Evolutionary conservation across 2,113 vertebrate species (phyloP).

Genomic region (Oryzias javanicus): DNA sequence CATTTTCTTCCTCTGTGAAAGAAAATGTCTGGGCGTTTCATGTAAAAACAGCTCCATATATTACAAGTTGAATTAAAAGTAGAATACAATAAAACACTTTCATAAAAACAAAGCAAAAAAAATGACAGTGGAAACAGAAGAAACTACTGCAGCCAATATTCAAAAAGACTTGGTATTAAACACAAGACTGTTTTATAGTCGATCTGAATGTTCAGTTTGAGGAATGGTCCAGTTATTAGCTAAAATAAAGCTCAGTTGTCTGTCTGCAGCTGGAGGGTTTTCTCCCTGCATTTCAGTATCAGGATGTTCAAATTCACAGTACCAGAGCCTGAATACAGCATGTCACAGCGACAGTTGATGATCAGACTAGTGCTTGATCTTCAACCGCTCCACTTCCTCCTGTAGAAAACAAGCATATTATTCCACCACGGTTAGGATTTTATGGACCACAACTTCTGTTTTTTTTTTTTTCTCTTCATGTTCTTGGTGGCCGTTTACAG

Average conservation of each 20-base stretch:
- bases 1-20: slow-evolving; percentile 29
- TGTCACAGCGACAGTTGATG: slow-evolving; percentile 16
- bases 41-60: slow-evolving; percentile 40
- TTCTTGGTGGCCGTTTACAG: no score
- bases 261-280: neutral
- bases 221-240: slow-evolving; percentile 6
- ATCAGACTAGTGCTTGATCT: slow-evolving; percentile 48
- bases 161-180: no score
- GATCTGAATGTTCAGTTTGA: slow-evolving; percentile 6
- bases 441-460: slow-evolving; percentile 3
- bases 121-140: slow-evolving; percentile 12
- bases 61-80: slow-evolving; percentile 30
- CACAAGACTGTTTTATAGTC: neutral
- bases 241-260: neutral
- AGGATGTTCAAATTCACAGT: slow-evolving; percentile 16
- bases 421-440: neutral
- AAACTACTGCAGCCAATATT: neutral
- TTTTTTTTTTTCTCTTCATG: neutral
- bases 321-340: neutral
- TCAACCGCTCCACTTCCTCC: slow-evolving; percentile 70
- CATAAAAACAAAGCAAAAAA: slow-evolving; percentile 3
- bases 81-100: slow-evolving; percentile 13
- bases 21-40: slow-evolving; percentile 30
- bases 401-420: slow-evolving; percentile 29
- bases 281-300: neutral